Evolutionary conservation across 2,113 vertebrate species (phyloP).

Genomic region (Podiceps cristatus): DNA sequence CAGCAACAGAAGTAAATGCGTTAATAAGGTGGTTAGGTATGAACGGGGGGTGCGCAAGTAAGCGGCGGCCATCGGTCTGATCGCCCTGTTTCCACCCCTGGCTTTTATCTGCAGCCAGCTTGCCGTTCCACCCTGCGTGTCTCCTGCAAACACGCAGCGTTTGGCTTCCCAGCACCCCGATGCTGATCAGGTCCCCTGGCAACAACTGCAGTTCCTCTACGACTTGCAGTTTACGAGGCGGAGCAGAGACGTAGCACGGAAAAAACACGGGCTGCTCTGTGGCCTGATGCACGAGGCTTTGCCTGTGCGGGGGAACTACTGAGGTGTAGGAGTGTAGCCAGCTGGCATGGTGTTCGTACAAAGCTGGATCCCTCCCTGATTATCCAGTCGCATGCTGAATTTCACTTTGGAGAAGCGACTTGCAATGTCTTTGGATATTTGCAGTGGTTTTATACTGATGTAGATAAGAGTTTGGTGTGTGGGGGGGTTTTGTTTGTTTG

Average conservation of each 20-base stretch:
- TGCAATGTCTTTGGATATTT: not conserved
- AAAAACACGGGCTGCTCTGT: rapidly evolving
- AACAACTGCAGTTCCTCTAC: not conserved
- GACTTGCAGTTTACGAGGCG: not conserved
- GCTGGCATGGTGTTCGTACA: not conserved
- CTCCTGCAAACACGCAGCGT: not conserved
- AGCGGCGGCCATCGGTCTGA: not conserved
- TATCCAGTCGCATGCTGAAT: not conserved
- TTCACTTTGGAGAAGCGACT: not conserved
- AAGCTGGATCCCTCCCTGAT: not conserved
- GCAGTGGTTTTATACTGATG: not conserved
- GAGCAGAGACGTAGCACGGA: not conserved
- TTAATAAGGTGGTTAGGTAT: not conserved
- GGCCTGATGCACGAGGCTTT: not conserved
- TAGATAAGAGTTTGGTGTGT: not conserved
- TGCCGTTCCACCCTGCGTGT: not conserved
- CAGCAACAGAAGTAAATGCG: not conserved
- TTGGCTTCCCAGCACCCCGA: not conserved
- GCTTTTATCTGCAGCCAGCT: not conserved
- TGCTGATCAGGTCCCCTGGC: not conserved
- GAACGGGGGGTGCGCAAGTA: rapidly evolving
- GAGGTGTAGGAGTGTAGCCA: not conserved
- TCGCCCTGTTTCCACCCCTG: not conserved
- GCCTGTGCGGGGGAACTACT: not conserved
- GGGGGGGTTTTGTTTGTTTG: no score